These are phyloP conservation scores for Gymnocephalus cernua DNA, from an alignment of 2,113 vertebrate species.

Conservation along the genomic window DNA sequence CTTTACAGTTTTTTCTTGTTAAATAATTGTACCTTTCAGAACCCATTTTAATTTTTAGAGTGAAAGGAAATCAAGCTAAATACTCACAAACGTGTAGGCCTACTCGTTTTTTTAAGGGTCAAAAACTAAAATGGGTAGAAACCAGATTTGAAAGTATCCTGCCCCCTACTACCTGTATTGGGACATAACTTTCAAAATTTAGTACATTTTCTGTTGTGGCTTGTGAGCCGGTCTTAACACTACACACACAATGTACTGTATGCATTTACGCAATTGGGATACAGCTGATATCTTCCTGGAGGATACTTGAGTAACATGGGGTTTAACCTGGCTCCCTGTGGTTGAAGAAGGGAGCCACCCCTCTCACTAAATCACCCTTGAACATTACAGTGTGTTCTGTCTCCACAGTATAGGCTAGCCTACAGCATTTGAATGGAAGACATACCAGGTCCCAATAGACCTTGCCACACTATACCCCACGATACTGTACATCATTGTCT, in stretches of 20 bases:
- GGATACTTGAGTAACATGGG: background rate
- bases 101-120: background rate
- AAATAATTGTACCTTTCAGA: background rate
- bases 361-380: background rate
- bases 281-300: constrained; percentile 16
- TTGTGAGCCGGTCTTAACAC: no score
- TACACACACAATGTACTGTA: background rate
- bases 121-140: background rate
- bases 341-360: background rate
- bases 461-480: constrained; percentile 1
- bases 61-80: background rate
- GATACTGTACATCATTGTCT: background rate
- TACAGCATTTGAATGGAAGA: constrained; percentile 16
- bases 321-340: background rate
- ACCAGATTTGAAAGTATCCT: background rate
- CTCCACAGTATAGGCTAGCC: constrained; percentile 9
- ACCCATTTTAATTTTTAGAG: background rate
- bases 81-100: background rate
- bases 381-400: constrained; percentile 12
- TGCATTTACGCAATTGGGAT: constrained; percentile 25
- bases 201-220: background rate
- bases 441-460: background rate
- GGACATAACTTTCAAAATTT: background rate
- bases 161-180: background rate
- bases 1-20: background rate